Percentiles rank a stretch among this genome's conserved stretches.
phyloP scores from a whole-genome alignment of 2,113 vertebrate genomes.

The Buteo buteo region DNA sequence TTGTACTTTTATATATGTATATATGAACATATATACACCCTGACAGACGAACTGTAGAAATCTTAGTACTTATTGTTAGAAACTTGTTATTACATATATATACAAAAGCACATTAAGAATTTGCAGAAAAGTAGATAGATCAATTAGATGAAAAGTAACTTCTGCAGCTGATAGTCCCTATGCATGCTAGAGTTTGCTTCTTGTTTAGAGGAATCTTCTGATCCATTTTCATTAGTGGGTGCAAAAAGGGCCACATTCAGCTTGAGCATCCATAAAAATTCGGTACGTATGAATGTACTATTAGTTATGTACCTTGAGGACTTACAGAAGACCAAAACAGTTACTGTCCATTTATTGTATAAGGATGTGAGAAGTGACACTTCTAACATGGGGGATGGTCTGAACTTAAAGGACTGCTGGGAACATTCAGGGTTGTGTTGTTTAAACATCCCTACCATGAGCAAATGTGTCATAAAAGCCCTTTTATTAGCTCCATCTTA shows the following conservation, averaged over 20 bases:
- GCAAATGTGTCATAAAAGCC: background rate
- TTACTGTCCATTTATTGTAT: background rate
- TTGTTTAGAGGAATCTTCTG: background rate
- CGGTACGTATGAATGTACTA: background rate
- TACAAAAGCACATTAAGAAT: background rate
- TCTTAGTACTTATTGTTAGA: background rate
- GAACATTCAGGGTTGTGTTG: background rate
- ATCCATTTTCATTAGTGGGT: background rate
- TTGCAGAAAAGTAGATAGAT: background rate
- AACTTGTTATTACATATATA: background rate
- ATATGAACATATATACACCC: background rate
- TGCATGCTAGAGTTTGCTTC: background rate
- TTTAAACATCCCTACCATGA: background rate
- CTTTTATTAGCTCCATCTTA: background rate
- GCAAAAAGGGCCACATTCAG: background rate
- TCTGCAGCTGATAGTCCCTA: background rate
- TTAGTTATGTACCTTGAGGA: background rate
- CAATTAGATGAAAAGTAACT: background rate
- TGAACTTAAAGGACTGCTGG: background rate
- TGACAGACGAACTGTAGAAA: background rate
- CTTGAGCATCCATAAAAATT: background rate
- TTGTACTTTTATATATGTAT: background rate
- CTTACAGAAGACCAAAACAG: background rate
- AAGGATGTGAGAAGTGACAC: background rate
- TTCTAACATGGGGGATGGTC: background rate